These are phyloP conservation scores for Alfaro cultratus DNA, from an alignment of 2,797 vertebrate genomes.

Conservation along the genomic window DNA sequence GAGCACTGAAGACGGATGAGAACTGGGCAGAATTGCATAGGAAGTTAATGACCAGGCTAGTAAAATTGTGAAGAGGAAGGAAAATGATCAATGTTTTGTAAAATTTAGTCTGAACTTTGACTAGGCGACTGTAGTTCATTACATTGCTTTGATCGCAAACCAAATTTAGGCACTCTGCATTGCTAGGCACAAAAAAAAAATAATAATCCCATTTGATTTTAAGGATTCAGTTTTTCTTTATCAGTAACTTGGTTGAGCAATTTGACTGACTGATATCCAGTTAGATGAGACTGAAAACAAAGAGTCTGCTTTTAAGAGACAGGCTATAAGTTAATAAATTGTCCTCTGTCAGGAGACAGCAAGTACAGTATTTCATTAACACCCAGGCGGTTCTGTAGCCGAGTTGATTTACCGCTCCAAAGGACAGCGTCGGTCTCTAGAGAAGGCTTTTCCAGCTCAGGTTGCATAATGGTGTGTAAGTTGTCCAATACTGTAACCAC, in stretches of 20 bases:
- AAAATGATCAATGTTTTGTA: background rate
- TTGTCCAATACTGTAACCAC: constrained; percentile 41
- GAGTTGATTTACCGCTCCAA: constrained; percentile 39
- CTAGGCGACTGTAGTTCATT: background rate
- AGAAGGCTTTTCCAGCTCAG: constrained; percentile 34
- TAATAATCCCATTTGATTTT: constrained; percentile 37
- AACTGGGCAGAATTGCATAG: background rate
- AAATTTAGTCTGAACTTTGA: background rate
- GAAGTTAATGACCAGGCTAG: too few relatives aligned
- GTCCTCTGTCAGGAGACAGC: constrained; percentile 89
- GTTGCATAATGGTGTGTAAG: constrained; percentile 55
- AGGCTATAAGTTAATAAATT: constrained; percentile 88
- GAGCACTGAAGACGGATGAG: too few relatives aligned
- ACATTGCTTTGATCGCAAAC: background rate
- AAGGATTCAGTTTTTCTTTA: constrained; percentile 19
- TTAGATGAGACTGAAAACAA: constrained; percentile 89
- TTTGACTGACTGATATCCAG: constrained; percentile 86
- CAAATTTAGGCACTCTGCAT: background rate
- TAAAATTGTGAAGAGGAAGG: background rate
- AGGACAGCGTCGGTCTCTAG: constrained; percentile 41
- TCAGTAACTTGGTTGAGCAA: constrained; percentile 89
- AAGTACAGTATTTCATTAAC: constrained; percentile 69
- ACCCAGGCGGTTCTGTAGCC: constrained; percentile 4
- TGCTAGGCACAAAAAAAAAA: background rate
- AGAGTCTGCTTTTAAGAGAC: constrained; percentile 82